phyloP scores from a whole-genome alignment of 2,888 invertebrate genomes.

The Peribatodes rhomboidaria region DNA sequence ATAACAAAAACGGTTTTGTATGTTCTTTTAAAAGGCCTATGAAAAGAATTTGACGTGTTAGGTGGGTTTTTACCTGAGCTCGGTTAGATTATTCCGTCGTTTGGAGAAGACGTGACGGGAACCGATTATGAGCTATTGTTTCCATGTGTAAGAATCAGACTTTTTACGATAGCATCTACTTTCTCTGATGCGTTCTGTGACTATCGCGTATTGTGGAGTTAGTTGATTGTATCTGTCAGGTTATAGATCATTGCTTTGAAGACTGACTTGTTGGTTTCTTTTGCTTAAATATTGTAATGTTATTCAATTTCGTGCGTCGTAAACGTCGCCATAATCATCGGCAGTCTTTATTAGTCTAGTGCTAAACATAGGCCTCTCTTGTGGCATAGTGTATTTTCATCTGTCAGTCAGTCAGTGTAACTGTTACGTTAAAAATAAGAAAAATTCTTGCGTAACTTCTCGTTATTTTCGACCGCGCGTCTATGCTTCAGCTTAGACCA shows the following conservation, averaged over 20 bases:
- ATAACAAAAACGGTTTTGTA: slow-evolving; percentile 35
- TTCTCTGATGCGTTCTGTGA: slow-evolving; percentile 54
- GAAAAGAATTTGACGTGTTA: slow-evolving; percentile 49
- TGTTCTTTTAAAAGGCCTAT: slow-evolving; percentile 42
- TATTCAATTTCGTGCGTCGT: too few relatives aligned
- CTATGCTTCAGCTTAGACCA: too few relatives aligned
- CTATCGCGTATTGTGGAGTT: slow-evolving; percentile 8
- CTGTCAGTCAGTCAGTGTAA: too few relatives aligned
- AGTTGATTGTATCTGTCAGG: too few relatives aligned
- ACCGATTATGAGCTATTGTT: slow-evolving; percentile 74
- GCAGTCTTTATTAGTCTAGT: too few relatives aligned
- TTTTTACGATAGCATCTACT: slow-evolving; percentile 45
- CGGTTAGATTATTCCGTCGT: slow-evolving; percentile 50
- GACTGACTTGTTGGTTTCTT: not conserved
- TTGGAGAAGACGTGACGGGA: slow-evolving; percentile 69
- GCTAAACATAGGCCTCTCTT: too few relatives aligned
- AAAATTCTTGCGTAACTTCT: too few relatives aligned
- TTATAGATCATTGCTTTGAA: too few relatives aligned
- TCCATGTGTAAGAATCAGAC: slow-evolving; percentile 60
- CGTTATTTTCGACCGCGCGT: too few relatives aligned
- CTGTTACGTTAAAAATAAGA: too few relatives aligned
- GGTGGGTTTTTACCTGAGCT: slow-evolving; percentile 57
- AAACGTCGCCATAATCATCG: too few relatives aligned
- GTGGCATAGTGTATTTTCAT: too few relatives aligned
- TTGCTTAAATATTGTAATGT: not conserved